Evolutionary conservation across 2,797 vertebrate species (phyloP).

Genomic region (Paramormyrops hopkinsi): DNA sequence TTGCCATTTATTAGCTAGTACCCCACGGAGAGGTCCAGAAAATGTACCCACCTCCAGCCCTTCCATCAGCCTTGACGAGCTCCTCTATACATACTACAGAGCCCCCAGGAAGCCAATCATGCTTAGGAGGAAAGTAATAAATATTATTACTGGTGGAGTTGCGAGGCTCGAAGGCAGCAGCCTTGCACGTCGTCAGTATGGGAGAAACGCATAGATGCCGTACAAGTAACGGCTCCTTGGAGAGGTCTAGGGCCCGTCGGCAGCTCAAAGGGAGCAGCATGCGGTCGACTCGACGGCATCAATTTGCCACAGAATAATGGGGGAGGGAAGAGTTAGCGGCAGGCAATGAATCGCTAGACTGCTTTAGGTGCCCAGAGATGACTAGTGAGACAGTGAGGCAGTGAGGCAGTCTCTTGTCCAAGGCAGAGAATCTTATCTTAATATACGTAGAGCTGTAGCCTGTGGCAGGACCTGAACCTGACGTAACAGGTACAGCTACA

Average conservation of each 20-base stretch:
- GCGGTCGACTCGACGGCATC: slow-evolving; percentile 28
- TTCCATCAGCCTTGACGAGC: neutral
- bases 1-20: neutral
- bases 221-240: slow-evolving; percentile 52
- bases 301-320: neutral
- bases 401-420: neutral
- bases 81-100: neutral
- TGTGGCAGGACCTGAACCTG: neutral
- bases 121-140: neutral
- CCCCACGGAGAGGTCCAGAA: neutral
- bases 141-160: neutral
- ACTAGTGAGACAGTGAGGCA: neutral
- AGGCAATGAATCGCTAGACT: neutral
- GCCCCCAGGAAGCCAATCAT: neutral
- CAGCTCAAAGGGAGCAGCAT: slow-evolving; percentile 60
- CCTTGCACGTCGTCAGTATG: slow-evolving; percentile 54
- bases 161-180: slow-evolving; percentile 32
- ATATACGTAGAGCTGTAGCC: neutral
- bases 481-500: neutral
- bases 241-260: slow-evolving; percentile 64
- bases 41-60: neutral
- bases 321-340: neutral
- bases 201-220: slow-evolving; percentile 28
- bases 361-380: neutral
- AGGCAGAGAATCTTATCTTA: neutral